Conservation (phyloP, 1,140 invertebrate species). For the Mylabris phalerata region DNA sequence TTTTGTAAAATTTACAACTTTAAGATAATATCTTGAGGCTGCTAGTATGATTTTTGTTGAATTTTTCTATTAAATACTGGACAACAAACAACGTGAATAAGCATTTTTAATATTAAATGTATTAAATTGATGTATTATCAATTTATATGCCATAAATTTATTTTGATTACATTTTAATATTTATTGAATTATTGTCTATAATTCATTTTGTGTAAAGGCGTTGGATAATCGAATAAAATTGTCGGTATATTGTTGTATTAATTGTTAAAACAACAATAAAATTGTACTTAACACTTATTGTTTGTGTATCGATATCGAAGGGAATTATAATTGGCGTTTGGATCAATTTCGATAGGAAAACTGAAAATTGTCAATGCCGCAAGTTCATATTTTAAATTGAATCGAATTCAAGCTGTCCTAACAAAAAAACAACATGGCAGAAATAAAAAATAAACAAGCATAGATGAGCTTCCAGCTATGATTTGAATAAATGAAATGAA, state of each 20-base stretch:
- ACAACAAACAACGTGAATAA: neutral
- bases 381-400: neutral
- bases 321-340: no score
- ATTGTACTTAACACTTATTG: neutral
- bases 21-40: no score
- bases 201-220: neutral
- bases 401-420: neutral
- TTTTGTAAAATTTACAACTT: no score
- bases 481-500: no score
- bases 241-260: no score
- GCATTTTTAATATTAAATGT: neutral
- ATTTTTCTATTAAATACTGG: no score
- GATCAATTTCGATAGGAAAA: no score
- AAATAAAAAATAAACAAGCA: no score
- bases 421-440: no score
- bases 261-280: constrained; percentile 6
- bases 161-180: constrained; percentile 10
- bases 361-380: neutral
- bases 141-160: constrained; percentile 10
- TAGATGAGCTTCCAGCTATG: no score
- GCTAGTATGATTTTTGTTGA: no score
- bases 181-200: constrained; percentile 6
- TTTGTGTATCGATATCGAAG: neutral
- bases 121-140: constrained; percentile 2
- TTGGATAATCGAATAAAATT: no score